Base-by-base conservation (phyloP, 2,888 invertebrate species). In the Meteorus colon region DNA sequence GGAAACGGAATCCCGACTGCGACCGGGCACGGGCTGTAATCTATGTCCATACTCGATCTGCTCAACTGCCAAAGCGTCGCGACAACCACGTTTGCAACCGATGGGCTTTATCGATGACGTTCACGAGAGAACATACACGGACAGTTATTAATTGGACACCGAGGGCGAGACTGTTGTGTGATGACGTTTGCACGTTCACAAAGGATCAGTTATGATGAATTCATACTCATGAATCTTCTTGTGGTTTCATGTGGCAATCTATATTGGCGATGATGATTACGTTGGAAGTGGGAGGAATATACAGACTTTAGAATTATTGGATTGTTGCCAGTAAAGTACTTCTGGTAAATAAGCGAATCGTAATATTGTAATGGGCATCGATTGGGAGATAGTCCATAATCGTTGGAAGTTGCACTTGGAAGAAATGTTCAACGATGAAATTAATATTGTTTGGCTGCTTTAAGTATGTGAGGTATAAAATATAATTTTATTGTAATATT, bases 1-100 rank as follows among this genome's bases (percentile, higher is more conserved):
- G 78, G 79, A 81, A 76, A 72, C 79, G 81, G 79, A 80, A 81
- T 76, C 77, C 65, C 74, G 72, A 59, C 74, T 66, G 71, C 66
- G 48, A 68, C 70, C 75, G 68, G 73, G 37, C 62, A 19, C 63
- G 63, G 19, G 63, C 67, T 72, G 75, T 75, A 75, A 75, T 75
- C 66, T 75, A 75, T 75, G 75, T 75, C 59, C 60, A 67, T 75
- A 72, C 72, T 75, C 75, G 66, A 75, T 75, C 72, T 75, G 71
- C 59, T 72, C 75, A 67, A 75, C 71, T 75, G 72, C 71, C 75
- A 75, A 75, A 75, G 60, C 67, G 75, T 75, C 75, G 66, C 67
- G 72, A 75, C 72, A 48, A 63, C 63, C 59, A 19, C 72, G 67
- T 75, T 72, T 60, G 60, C 67, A 19, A 37, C 74, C 62, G 14